These are phyloP conservation scores for Pogonocherus hispidulus DNA, from an alignment of 2,888 invertebrate species.

Conservation along the genomic window DNA sequence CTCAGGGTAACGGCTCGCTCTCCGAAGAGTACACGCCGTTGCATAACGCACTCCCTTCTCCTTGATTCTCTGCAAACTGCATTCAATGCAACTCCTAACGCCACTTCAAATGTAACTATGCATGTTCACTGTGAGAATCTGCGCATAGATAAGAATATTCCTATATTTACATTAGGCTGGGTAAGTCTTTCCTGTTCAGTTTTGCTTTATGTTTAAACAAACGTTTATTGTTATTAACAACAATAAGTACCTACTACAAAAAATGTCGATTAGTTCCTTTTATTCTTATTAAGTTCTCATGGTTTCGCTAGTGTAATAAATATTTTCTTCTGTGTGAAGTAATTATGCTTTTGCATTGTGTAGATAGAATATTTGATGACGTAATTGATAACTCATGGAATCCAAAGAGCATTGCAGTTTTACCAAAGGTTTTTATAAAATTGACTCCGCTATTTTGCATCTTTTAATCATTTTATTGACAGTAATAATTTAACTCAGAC, in stretches of 20 bases:
- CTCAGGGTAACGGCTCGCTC: conserved; percentile 55
- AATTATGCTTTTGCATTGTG: too few species aligned
- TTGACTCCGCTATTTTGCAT: too few species aligned
- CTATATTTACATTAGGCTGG: conserved; percentile 38
- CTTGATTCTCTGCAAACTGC: conserved; percentile 25
- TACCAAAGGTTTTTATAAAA: too few species aligned
- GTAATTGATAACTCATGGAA: too few species aligned
- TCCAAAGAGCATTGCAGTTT: too few species aligned
- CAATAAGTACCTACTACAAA: too few species aligned
- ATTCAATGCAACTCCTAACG: conserved; percentile 35
- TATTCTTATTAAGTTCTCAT: not conserved
- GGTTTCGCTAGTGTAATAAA: too few species aligned
- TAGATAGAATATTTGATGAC: too few species aligned
- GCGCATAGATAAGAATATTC: conserved; percentile 39
- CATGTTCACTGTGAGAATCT: conserved; percentile 46
- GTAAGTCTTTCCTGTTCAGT: conserved; percentile 33
- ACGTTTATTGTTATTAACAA: not conserved
- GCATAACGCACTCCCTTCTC: conserved; percentile 57
- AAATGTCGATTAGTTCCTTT: not conserved
- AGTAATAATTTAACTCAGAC: too few species aligned
- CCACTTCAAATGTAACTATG: conserved; percentile 42
- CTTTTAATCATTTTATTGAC: too few species aligned
- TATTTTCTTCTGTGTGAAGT: too few species aligned
- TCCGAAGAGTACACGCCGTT: conserved; percentile 39
- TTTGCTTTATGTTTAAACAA: not conserved